Evolutionary conservation across 2,113 vertebrate species (phyloP), one percentile per base, ranked within the genome.

Genomic region (Brachypodius melanocephalos): DNA sequence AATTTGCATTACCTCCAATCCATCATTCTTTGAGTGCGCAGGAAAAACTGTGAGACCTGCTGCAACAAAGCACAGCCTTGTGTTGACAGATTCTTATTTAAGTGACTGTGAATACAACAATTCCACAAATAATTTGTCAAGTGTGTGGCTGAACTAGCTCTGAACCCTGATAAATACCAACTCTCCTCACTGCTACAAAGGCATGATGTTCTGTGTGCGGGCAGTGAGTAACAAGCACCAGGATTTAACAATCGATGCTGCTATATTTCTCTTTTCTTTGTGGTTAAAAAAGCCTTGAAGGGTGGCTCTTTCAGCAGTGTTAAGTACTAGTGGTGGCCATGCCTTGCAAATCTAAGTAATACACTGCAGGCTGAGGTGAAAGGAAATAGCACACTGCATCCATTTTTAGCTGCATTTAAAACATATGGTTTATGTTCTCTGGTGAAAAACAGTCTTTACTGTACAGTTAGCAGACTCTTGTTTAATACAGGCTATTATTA

Each of bases 51-150:
- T 95, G 96, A 98, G 98, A 98, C 98, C 98, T 97, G 97, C 97
- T 96, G 97, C 98, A 98, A 98, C 96, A 98, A 98, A 98, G 98
- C 97, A 96, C 98, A 98, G 98, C 98, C 98, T 97, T 98, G 97
- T 98, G 98, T 98, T 99, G 99, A 99, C 99, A 98, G 98, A 99
- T 99, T 99, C 98, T 98, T 99, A 99, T 99, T 99, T 99, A 99
- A 99, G 99, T 99, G 99, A 99, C 98, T 99, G 98, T 99, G 98
- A 99, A 99, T 99, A 98, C 98, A 99, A 99, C 99, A 99, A 99
- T 99, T 99, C 99, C 98, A 99, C 98, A 99, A 99, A 99, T 99
- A 99, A 99, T 99, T 99, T 99, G 99, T 99, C 99, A 99, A 99
- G 98, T 98, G 97, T 98, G 98, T 98, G 98, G 98, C 98, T 99